A percentile compares a stretch with the other conserved stretches of the same genome.
These are phyloP conservation scores for Apostichopus parvimensis DNA, from an alignment of 35 echinoderm and acorn worm genomes.

Conservation along the genomic window DNA sequence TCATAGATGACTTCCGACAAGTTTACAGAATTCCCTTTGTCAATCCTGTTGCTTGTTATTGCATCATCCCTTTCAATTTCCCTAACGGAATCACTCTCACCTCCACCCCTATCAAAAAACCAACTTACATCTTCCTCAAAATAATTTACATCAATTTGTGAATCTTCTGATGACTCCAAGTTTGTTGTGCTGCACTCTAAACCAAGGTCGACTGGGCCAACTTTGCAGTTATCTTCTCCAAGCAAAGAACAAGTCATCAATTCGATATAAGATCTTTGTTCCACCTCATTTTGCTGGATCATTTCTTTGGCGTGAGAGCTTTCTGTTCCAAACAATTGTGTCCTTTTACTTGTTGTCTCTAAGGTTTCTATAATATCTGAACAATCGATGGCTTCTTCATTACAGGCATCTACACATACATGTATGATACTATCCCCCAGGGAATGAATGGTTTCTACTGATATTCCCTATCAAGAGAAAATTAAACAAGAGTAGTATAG, in stretches of 20 bases:
- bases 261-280: neutral
- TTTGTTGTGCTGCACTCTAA: neutral
- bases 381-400: slow-evolving; percentile 42
- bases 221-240: neutral
- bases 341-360: neutral
- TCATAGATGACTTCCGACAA: neutral
- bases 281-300: neutral
- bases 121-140: neutral
- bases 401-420: neutral
- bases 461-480: slow-evolving; percentile 45
- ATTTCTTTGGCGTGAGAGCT: neutral
- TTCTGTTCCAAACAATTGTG: neutral
- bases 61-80: neutral
- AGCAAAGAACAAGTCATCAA: too few relatives aligned
- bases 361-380: neutral
- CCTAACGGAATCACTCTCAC: neutral
- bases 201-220: neutral
- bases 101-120: neutral
- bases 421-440: slow-evolving; percentile 53
- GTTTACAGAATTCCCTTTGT: neutral
- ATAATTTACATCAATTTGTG: neutral
- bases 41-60: neutral
- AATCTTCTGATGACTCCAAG: neutral
- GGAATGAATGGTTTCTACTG: slow-evolving; percentile 34
- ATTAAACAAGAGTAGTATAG: neutral